phyloP scores from a whole-genome alignment of 2,113 vertebrate species.

The Prinia subflava region DNA sequence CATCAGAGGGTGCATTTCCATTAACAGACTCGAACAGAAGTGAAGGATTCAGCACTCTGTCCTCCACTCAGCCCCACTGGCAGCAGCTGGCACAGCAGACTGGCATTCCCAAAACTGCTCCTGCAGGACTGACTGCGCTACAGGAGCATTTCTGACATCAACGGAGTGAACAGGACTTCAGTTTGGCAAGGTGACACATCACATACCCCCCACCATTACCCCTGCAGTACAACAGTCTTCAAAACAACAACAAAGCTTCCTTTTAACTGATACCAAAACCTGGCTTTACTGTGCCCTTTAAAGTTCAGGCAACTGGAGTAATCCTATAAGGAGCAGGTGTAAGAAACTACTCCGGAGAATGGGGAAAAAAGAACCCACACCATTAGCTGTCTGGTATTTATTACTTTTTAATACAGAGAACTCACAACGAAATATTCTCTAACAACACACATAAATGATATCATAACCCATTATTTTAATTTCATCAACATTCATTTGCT shows the following conservation, averaged over 20 bases:
- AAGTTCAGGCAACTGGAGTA: not conserved
- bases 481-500: slow-evolving; percentile 76
- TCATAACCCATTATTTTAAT: slow-evolving; percentile 72
- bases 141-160: not conserved
- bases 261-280: not conserved
- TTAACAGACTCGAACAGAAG: not conserved
- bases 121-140: accelerated
- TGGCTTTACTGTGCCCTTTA: not conserved
- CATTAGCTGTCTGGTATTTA: slow-evolving; percentile 67
- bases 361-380: slow-evolving; percentile 15
- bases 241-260: not conserved
- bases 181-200: not conserved
- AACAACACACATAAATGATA: slow-evolving; percentile 70
- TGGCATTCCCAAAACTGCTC: accelerated
- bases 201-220: not conserved
- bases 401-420: slow-evolving; percentile 79
- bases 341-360: not conserved
- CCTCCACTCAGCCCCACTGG: not conserved
- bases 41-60: not conserved
- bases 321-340: not conserved
- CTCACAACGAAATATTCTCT: slow-evolving; percentile 77
- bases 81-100: accelerated
- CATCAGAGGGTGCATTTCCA: not conserved
- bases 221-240: not conserved
- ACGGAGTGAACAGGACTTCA: not conserved